Evolutionary conservation across 2,888 invertebrate genomes (phyloP).

Genomic region (Brachypterus glaber): DNA sequence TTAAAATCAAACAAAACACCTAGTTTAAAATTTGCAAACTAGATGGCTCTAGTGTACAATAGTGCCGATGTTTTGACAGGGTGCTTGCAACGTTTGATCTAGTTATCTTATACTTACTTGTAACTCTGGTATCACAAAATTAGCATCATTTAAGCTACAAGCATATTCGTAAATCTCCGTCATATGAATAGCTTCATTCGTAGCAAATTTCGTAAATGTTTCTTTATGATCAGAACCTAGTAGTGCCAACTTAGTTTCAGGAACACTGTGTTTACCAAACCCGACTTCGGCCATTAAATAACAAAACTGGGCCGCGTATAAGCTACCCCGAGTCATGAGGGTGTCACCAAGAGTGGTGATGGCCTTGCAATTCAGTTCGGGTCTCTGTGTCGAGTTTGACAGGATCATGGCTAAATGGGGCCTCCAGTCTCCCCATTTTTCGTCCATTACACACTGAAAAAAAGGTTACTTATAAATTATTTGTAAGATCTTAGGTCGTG

Average conservation of each 20-base stretch:
- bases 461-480: neutral
- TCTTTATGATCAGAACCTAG: slow-evolving; percentile 67
- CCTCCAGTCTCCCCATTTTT: slow-evolving; percentile 87
- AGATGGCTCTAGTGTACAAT: no score
- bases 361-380: slow-evolving; percentile 68
- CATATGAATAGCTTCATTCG: slow-evolving; percentile 79
- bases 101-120: no score
- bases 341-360: slow-evolving; percentile 69
- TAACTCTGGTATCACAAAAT: slow-evolving; percentile 63
- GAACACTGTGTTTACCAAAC: slow-evolving; percentile 44
- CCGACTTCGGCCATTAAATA: slow-evolving; percentile 76
- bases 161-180: slow-evolving; percentile 96
- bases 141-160: slow-evolving; percentile 64
- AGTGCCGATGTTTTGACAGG: no score
- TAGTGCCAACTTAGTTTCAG: slow-evolving; percentile 61
- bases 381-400: slow-evolving; percentile 67
- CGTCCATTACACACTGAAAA: slow-evolving; percentile 55
- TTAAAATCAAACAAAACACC: no score
- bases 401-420: slow-evolving; percentile 94
- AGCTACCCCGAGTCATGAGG: slow-evolving; percentile 62
- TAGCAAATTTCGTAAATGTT: slow-evolving; percentile 59
- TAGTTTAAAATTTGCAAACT: no score
- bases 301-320: slow-evolving; percentile 92
- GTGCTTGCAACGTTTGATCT: no score
- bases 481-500: no score